A percentile compares a stretch with the other conserved stretches of the same genome.
phyloP scores from a whole-genome alignment of 2,113 vertebrate genomes.

The Ardeotis arabs region DNA sequence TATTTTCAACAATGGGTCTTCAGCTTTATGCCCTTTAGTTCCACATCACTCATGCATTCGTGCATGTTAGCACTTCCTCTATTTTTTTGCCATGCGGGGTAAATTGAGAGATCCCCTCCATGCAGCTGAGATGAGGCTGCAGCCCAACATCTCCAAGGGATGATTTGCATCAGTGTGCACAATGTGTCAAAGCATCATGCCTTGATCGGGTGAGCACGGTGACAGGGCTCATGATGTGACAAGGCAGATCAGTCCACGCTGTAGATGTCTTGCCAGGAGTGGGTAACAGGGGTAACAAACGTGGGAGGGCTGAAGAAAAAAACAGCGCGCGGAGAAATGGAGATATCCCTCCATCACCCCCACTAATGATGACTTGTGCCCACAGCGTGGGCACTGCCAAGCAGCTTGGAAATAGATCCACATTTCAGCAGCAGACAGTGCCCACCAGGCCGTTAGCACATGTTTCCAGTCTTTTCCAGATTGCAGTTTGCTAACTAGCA shows the following conservation, averaged over 20 bases:
- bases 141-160: neutral
- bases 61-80: neutral
- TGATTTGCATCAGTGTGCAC: neutral
- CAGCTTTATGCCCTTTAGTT: neutral
- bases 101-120: fast-evolving
- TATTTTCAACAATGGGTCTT: neutral
- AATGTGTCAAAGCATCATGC: neutral
- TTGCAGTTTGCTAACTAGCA: neutral
- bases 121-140: neutral
- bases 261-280: neutral
- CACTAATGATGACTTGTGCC: neutral
- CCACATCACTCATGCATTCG: fast-evolving
- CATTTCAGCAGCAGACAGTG: neutral
- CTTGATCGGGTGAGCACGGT: neutral
- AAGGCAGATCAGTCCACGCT: neutral
- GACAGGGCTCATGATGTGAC: neutral
- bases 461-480: neutral
- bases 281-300: neutral
- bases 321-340: fast-evolving
- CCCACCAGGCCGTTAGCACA: neutral
- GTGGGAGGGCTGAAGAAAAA: neutral
- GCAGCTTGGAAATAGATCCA: fast-evolving
- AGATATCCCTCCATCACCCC: neutral
- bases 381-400: neutral
- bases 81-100: neutral